Evolutionary conservation across 37 sponge, comb jelly and placozoan genomes (phyloP), one percentile per base, ranked within the genome.

Genomic region (Halichondria panicea): DNA sequence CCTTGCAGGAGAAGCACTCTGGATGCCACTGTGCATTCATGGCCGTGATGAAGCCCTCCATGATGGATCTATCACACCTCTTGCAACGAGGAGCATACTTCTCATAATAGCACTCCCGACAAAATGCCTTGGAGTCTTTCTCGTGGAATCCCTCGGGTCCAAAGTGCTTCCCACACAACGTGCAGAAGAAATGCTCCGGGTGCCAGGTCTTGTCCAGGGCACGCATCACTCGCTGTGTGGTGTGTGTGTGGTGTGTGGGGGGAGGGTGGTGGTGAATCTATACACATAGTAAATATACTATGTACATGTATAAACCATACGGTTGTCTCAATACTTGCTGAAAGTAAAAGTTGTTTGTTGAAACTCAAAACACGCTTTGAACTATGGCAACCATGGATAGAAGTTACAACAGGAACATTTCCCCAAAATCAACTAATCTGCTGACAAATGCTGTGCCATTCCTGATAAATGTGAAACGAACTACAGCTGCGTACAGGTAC

Each of bases 201-300:
- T 98, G 99, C 99, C 99, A 98, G 0, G 99, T 89, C 82, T 93
- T 87, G 54, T 88, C 87, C 68, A 98, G 72, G 27, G 99, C 99
- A 66, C 92, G 90, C 61, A 95, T 91, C 68, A 92, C 89, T 15
- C 88, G 77, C 98, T 97, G 85, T 37, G 63, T 63, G 33, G 55
- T 21, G 66, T 22, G 79, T 25, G 62, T 25, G 63, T 46, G 71
- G 33, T 8, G 66, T 63, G 66, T 27, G 68, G 40, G 68, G 6
- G 75, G 52, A n/a, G 40, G 63, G 44, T 31, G 32, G 37, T 6
- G 66, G 37, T 4, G 22, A 11, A 35, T n/a, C n/a, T n/a, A n/a
- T n/a, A n/a, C n/a, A n/a, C n/a, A n/a, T n/a, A n/a, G n/a, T n/a
- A n/a, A n/a, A n/a, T n/a, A n/a, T n/a, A n/a, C n/a, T n/a, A n/a